phyloP scores from a whole-genome alignment of 2,113 vertebrate genomes.

The Leucoraja erinaceus region DNA sequence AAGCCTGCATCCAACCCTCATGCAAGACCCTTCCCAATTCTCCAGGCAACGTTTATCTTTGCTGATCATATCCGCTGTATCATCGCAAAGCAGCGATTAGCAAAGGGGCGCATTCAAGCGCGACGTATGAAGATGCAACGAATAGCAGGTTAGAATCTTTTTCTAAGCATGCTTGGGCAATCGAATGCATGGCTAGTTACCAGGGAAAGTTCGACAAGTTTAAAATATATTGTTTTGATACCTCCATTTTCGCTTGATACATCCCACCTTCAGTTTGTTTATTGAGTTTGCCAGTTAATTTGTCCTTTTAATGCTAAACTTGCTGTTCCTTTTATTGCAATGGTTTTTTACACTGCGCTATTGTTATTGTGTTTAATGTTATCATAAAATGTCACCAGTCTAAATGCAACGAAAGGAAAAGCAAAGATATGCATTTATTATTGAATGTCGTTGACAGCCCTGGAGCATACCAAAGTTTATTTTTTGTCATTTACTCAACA shows the following conservation, averaged over 20 bases:
- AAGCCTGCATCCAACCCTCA: conserved; percentile 93
- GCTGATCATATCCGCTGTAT: conserved; percentile 97
- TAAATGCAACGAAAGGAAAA: no score
- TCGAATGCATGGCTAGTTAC: background rate
- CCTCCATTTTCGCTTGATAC: background rate
- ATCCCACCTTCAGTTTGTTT: background rate
- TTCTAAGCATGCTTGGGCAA: background rate
- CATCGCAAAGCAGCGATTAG: conserved; percentile 92
- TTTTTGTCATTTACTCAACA: no score
- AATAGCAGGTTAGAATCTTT: conserved; percentile 70
- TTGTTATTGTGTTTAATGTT: no score
- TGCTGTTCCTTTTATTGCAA: no score
- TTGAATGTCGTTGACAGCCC: no score
- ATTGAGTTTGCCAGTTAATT: background rate
- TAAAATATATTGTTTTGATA: background rate
- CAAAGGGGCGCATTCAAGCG: conserved; percentile 92
- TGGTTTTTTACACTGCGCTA: no score
- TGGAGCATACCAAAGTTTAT: no score
- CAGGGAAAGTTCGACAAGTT: background rate
- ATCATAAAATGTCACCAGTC: no score
- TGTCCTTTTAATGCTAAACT: background rate
- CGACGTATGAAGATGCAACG: conserved; percentile 96
- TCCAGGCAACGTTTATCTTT: conserved; percentile 94
- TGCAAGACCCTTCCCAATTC: conserved; percentile 89
- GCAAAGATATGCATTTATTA: no score